Percentiles rank a stretch among this genome's conserved stretches.
Evolutionary conservation across 1,140 invertebrate species (phyloP).

Genomic region (Neodiprion fabricii): DNA sequence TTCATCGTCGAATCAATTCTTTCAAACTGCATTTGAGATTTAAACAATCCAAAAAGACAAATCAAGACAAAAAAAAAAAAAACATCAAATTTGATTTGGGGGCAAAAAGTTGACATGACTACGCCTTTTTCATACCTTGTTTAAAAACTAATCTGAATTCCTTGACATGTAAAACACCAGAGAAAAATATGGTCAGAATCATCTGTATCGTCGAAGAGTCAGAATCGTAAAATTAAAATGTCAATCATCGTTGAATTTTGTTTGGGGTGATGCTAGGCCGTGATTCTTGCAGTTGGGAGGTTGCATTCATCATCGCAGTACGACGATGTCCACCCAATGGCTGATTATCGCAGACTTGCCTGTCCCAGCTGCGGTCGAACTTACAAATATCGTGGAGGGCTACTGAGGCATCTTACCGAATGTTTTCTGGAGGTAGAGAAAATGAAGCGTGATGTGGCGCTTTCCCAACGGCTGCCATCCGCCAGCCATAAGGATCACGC

Average conservation of each 20-base stretch:
- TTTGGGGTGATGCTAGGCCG: slow-evolving; percentile 33
- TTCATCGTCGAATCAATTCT: no score
- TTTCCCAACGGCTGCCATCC: slow-evolving; percentile 19
- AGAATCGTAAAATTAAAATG: no score
- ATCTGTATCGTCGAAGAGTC: no score
- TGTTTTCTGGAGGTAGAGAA: slow-evolving; percentile 50
- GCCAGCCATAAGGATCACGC: slow-evolving; percentile 44
- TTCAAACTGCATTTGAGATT: no score
- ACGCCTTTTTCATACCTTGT: no score
- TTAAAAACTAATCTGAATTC: no score
- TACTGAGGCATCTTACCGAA: slow-evolving; percentile 53
- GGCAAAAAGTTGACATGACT: no score
- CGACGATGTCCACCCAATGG: slow-evolving; percentile 43
- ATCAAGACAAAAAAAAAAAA: no score
- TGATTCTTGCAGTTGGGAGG: slow-evolving; percentile 50
- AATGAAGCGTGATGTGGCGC: slow-evolving; percentile 34
- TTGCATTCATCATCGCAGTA: slow-evolving; percentile 35
- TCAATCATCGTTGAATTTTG: neutral
- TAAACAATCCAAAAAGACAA: no score
- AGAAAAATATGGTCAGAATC: no score
- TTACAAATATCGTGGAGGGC: slow-evolving; percentile 55
- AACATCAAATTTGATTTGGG: no score
- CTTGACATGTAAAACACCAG: no score
- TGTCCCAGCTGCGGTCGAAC: slow-evolving; percentile 53
- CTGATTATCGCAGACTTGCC: slow-evolving; percentile 50